phyloP scores from a whole-genome alignment of 1,140 invertebrate species.

The Drosophila truncata region DNA sequence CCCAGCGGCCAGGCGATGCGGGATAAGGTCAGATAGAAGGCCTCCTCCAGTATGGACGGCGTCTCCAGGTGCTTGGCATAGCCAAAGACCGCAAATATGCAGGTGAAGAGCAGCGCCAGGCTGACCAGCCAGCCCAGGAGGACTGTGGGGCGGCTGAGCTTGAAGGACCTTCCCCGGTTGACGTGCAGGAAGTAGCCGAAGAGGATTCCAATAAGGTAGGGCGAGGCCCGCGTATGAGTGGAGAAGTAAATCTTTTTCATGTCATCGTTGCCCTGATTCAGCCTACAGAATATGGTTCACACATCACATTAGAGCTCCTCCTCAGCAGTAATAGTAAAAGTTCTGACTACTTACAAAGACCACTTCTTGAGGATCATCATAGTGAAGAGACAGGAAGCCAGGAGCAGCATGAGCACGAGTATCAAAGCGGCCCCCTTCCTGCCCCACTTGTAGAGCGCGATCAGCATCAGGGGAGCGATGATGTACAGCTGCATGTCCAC shows the following conservation, averaged over 20 bases:
- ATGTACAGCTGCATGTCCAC: conserved; percentile 94
- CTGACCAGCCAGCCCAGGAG: conserved; percentile 47
- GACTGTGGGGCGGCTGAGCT: conserved; percentile 9
- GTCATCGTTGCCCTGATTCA: neutral
- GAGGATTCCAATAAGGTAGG: conserved; percentile 54
- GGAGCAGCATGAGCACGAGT: conserved; percentile 41
- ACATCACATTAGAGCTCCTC: neutral
- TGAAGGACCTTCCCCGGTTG: conserved; percentile 23
- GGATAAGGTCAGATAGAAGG: conserved; percentile 88
- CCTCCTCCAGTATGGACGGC: conserved; percentile 80
- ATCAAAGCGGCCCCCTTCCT: conserved; percentile 46
- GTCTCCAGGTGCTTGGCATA: conserved; percentile 19
- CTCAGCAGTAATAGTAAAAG: neutral
- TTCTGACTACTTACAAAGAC: conserved; percentile 35
- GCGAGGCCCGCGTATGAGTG: conserved; percentile 55
- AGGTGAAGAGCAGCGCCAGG: conserved; percentile 55
- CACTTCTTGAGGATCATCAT: conserved; percentile 52
- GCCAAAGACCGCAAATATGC: conserved; percentile 65
- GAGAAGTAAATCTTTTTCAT: conserved; percentile 43
- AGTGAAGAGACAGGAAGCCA: conserved; percentile 50
- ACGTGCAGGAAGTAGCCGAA: conserved; percentile 60
- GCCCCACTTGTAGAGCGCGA: conserved; percentile 88
- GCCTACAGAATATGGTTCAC: neutral
- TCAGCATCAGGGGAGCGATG: conserved; percentile 90
- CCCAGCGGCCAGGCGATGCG: conserved; percentile 88